Evolutionary conservation across 2,888 invertebrate genomes (phyloP), one percentile per base, ranked within the genome.

Genomic region (Euplagia quadripunctaria): DNA sequence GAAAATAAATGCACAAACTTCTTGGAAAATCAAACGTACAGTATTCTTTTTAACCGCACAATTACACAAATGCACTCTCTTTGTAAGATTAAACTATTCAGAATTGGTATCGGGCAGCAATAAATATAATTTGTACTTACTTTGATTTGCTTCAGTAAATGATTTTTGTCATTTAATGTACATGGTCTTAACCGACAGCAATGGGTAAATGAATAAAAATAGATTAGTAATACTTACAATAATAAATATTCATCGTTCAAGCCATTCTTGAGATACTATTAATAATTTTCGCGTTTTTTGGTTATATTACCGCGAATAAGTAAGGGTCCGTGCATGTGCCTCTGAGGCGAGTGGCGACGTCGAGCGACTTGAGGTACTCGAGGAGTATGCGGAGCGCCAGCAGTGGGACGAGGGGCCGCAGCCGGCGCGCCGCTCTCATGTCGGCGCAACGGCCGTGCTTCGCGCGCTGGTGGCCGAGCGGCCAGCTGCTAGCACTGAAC

Each of bases 311-410:
- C 85, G 83, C 82, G 82, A 83, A 78, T 79, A 81, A 89, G 85
- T 83, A 82, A 81, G 75, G 79, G 79, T 74, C 73, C 73, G 79
- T 75, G 78, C 68, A 74, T 76, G 66, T 76, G 82, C 79, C 80
- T 85, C 86, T 66, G 79, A 79, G 79, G 81, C 82, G 68, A 77
- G 82, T 79, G 84, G 73, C 83, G 83, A 88, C 88, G 88, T 91
- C 90, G 83, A 94, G 91, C 76, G 94, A 93, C 87, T 93, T 93
- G 90, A 94, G 92, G 88, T 91, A 91, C 89, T 94, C 94, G 87
- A 93, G 92, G 82, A 92, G 91, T 83, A 92, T 93, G 78, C 93
- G 93, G 84, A 93, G 92, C 86, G 91, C 89, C 85, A 93, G 91
- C 87, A 93, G 86, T 70, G 93, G 91, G 79, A 93, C 92, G 82